phyloP scores from a whole-genome alignment of 1,140 invertebrate species.

The Pantala flavescens region DNA sequence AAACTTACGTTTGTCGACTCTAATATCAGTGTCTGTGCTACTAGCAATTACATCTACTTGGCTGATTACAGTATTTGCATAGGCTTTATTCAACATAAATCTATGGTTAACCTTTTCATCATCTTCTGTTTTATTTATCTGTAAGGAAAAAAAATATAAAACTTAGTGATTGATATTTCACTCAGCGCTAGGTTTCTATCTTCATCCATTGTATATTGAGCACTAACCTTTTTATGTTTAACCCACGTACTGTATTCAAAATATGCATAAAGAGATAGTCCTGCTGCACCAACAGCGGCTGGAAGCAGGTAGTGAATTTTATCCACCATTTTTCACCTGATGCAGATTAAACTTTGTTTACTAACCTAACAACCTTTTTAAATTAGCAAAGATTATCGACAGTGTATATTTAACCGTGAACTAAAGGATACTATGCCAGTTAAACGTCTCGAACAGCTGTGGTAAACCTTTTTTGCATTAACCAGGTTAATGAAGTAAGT shows the following conservation, averaged over 20 bases:
- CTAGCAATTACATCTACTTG: neutral
- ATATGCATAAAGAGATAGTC: neutral
- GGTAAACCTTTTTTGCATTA: too few relatives aligned
- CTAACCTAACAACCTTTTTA: too few relatives aligned
- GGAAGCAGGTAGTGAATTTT: neutral
- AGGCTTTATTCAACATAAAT: neutral
- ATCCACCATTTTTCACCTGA: too few relatives aligned
- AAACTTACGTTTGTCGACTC: too few relatives aligned
- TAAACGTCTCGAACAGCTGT: too few relatives aligned
- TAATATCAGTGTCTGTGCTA: neutral
- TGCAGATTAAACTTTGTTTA: too few relatives aligned
- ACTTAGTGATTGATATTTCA: neutral
- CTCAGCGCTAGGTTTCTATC: neutral
- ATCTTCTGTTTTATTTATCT: neutral
- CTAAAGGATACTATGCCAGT: too few relatives aligned
- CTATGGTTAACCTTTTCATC: neutral
- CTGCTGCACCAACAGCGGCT: neutral
- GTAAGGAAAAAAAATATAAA: neutral
- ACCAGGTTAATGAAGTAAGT: too few relatives aligned
- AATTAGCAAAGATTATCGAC: too few relatives aligned
- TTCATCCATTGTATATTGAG: too few relatives aligned
- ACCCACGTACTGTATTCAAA: neutral
- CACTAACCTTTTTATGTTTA: neutral
- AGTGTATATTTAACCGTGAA: too few relatives aligned
- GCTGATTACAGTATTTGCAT: neutral